Evolutionary conservation across 2,113 vertebrate genomes (phyloP).

Genomic region (Corythoichthys intestinalis): DNA sequence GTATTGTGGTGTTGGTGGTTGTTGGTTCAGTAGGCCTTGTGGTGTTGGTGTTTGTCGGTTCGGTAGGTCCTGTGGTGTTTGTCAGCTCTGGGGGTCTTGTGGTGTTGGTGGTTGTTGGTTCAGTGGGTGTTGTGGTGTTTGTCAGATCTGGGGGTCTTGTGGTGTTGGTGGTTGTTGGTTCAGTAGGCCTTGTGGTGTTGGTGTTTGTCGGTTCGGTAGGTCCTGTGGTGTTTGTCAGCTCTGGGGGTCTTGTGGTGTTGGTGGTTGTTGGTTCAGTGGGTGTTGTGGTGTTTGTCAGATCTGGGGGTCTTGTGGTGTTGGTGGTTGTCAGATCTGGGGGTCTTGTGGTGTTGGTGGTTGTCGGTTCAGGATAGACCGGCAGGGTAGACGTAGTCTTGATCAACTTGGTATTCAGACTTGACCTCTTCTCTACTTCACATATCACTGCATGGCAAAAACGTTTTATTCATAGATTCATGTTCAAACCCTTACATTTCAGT

Average conservation of each 20-base stretch:
- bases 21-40: background rate
- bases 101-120: background rate
- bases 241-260: background rate
- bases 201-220: background rate
- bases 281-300: background rate
- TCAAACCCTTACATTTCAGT: too few relatives aligned
- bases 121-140: background rate
- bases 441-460: background rate
- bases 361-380: background rate
- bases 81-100: background rate
- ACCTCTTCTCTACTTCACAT: slow-evolving; percentile 1
- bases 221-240: background rate
- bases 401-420: background rate
- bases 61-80: background rate
- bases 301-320: background rate
- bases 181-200: background rate
- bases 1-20: background rate
- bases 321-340: background rate
- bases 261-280: background rate
- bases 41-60: background rate
- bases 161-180: background rate
- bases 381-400: background rate
- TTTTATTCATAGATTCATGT: background rate
- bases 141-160: background rate
- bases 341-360: background rate